These are phyloP conservation scores for Xenops minutus DNA, from an alignment of 2,797 vertebrate genomes.

Conservation along the genomic window DNA sequence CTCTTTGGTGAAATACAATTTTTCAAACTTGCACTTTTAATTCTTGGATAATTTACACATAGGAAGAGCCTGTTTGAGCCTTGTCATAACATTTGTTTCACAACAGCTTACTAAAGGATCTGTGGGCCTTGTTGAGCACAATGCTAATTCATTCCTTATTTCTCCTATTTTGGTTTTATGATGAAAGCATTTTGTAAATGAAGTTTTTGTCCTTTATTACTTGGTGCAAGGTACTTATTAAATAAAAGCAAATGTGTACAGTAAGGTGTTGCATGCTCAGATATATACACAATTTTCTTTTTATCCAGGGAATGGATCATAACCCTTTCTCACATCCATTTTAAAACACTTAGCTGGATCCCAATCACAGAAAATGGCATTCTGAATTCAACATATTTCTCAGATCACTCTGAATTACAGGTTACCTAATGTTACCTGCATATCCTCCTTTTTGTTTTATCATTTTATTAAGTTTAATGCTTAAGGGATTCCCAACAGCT, in stretches of 20 bases:
- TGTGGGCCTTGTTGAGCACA: background rate
- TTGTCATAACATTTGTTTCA: background rate
- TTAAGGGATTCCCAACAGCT: constrained; percentile 20
- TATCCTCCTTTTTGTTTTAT: background rate
- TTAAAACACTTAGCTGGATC: background rate
- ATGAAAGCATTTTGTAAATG: background rate
- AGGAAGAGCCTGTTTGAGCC: background rate
- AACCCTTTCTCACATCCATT: background rate
- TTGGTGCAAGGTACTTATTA: background rate
- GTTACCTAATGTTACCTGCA: background rate
- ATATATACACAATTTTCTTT: background rate
- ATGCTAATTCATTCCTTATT: background rate
- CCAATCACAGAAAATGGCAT: background rate
- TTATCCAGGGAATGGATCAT: background rate
- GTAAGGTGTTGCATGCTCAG: background rate
- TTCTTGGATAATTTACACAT: background rate
- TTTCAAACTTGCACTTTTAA: background rate
- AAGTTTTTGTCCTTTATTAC: background rate
- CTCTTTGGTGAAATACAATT: background rate
- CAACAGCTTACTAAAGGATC: background rate
- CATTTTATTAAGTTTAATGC: background rate
- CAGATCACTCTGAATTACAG: background rate
- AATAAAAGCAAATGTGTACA: constrained; percentile 4
- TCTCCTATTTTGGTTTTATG: background rate
- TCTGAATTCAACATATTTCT: background rate